A percentile compares a stretch with the other conserved stretches of the same genome.
These are phyloP conservation scores for Neosilurus mollespiculum DNA, from an alignment of 2,797 vertebrate species.

Conservation along the genomic window DNA sequence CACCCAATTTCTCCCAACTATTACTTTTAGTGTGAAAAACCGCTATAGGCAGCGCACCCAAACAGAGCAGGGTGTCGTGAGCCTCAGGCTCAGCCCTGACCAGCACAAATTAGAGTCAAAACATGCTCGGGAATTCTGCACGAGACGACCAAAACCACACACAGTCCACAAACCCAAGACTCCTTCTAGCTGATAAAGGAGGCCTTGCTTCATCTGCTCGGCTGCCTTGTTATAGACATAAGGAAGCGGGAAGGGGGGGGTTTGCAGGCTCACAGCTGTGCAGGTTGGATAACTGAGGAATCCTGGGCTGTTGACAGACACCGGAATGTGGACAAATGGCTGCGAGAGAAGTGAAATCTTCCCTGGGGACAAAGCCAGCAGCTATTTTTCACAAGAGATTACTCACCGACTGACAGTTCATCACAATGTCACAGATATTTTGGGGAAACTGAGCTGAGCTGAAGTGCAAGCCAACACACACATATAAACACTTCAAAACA, in stretches of 20 bases:
- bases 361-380: constrained; percentile 34
- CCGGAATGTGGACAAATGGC: constrained; percentile 38
- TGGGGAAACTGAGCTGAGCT: constrained; percentile 14
- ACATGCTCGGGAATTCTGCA: background rate
- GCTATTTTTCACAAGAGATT: constrained; percentile 40
- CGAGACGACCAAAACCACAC: background rate
- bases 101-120: constrained; percentile 12
- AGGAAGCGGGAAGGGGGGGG: no score
- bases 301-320: constrained; percentile 35
- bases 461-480: constrained; percentile 31
- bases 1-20: background rate
- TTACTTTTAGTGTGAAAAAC: background rate
- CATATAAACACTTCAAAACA: constrained; percentile 28
- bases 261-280: background rate
- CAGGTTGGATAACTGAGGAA: constrained; percentile 6
- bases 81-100: background rate
- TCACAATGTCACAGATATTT: constrained; percentile 39
- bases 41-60: background rate
- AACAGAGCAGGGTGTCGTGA: background rate
- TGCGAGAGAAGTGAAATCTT: background rate
- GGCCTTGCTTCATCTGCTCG: background rate
- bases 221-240: constrained; percentile 3
- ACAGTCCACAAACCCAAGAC: background rate
- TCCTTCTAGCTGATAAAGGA: constrained; percentile 23
- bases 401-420: constrained; percentile 37